Evolutionary conservation across 2,113 vertebrate genomes (phyloP).

Genomic region (Gnathonemus longibarbis): DNA sequence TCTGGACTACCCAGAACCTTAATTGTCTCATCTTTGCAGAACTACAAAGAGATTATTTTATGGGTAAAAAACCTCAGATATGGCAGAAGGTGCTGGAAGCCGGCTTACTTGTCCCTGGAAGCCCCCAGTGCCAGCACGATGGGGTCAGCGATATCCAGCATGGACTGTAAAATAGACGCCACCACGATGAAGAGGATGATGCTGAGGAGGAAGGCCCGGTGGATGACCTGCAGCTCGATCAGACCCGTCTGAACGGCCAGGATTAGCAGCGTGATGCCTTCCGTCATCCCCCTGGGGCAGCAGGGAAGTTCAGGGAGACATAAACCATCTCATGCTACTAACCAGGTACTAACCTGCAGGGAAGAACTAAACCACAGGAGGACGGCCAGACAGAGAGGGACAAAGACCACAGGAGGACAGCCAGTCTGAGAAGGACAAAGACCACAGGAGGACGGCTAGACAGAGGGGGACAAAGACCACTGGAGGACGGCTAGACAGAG

Average conservation of each 20-base stretch:
- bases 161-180: slow-evolving; percentile 94
- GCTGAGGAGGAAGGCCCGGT: slow-evolving; percentile 92
- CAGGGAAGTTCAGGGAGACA: not conserved
- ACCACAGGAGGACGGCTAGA: too few species aligned
- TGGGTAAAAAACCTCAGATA: not conserved
- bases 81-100: not conserved
- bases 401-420: too few species aligned
- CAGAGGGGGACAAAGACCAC: not conserved
- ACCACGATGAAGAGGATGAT: slow-evolving; percentile 98
- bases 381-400: too few species aligned
- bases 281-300: slow-evolving; percentile 83
- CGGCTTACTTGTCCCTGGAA: slow-evolving; percentile 87
- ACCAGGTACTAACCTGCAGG: not conserved
- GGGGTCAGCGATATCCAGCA: slow-evolving; percentile 98
- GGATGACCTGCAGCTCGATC: slow-evolving; percentile 94
- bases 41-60: not conserved
- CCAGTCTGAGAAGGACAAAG: not conserved
- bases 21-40: not conserved
- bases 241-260: slow-evolving; percentile 94
- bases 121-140: slow-evolving; percentile 93
- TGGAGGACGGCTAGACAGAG: accelerated
- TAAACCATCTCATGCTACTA: not conserved
- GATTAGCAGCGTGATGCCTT: slow-evolving; percentile 88
- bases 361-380: not conserved
- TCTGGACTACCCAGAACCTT: not conserved